Evolutionary conservation across 2,113 vertebrate species (phyloP).

Genomic region (Furnarius figulus): DNA sequence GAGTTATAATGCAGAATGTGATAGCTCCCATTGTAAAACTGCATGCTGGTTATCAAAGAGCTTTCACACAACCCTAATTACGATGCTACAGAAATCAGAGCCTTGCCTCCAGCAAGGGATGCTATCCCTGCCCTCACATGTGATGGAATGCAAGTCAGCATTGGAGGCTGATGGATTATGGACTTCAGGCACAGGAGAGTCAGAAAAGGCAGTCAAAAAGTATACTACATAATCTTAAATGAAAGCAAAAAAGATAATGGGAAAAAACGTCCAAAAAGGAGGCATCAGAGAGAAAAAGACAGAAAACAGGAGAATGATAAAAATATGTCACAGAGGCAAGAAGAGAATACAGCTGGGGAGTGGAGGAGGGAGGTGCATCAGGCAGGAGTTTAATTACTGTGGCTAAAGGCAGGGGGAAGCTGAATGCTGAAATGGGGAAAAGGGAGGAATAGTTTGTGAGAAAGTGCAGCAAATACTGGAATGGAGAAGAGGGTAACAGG

Average conservation of each 20-base stretch:
- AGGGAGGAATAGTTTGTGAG: neutral
- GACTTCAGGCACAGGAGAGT: neutral
- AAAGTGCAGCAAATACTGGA: neutral
- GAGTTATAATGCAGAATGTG: neutral
- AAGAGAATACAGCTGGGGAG: neutral
- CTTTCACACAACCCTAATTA: neutral
- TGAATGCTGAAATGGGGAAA: neutral
- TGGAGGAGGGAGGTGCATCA: neutral
- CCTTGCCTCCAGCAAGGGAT: neutral
- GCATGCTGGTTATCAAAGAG: neutral
- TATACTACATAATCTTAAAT: neutral
- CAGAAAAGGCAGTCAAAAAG: neutral
- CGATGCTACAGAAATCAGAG: neutral
- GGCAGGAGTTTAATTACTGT: neutral
- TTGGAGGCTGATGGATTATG: fast-evolving
- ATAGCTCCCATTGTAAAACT: neutral
- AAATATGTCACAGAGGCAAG: neutral
- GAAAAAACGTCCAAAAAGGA: neutral
- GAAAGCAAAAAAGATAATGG: neutral
- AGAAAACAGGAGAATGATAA: neutral
- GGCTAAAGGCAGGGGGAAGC: neutral
- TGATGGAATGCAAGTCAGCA: neutral
- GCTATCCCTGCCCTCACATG: fast-evolving
- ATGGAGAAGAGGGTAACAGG: neutral
- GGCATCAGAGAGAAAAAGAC: neutral